Base-by-base conservation (phyloP, 2,888 invertebrate species). In the Pyrochroa serraticornis region DNA sequence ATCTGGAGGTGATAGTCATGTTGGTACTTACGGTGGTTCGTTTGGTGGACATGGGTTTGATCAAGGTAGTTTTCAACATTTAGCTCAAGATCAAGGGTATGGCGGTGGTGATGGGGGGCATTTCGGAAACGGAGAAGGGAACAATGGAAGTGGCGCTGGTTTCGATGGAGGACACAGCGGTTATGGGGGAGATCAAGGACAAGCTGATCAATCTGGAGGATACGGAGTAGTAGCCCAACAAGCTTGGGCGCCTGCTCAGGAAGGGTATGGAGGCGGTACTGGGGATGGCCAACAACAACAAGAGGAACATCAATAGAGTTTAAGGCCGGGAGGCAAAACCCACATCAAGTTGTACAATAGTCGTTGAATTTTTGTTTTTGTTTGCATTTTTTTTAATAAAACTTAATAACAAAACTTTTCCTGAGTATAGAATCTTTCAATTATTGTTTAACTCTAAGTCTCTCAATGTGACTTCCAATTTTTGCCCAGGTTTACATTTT, bases 171-270 rank as follows among this genome's bases (percentile, higher is more conserved):
- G 22, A 7, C 34, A 10, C 30, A 42, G 48, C 1, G 60, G 53
- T n/a, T 10, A 39, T 30, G 56, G 47, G 8, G 46, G 54, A 9
- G 52, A 52, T 37, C 49, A 47, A 32, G 52, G 56, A 12, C 47
- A 52, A 44, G 52, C 42, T 39, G 62, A 58, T 32, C 56, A 62
- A 10, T 58, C 61, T 2, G 38, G 10, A n/a, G 37, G 22, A 7
- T 59, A 52, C 33, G 51, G 33, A 10, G 31, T 48, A n/a, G 52
- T 48, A 37, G 48, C 45, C 30, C 57, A 57, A 10, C 31, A 44
- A 32, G 33, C 9, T 12, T 68, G 68, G 68, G 59, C 60, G 10
- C 65, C 68, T 6, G 12, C 58, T 34, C 41, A 51, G 42, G 59
- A 58, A 12, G 57, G 44, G 7, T 48, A 52, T 30, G 22, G 22